These are phyloP conservation scores for Pterophyllum scalare DNA, from an alignment of 2,113 vertebrate genomes.

Conservation along the genomic window DNA sequence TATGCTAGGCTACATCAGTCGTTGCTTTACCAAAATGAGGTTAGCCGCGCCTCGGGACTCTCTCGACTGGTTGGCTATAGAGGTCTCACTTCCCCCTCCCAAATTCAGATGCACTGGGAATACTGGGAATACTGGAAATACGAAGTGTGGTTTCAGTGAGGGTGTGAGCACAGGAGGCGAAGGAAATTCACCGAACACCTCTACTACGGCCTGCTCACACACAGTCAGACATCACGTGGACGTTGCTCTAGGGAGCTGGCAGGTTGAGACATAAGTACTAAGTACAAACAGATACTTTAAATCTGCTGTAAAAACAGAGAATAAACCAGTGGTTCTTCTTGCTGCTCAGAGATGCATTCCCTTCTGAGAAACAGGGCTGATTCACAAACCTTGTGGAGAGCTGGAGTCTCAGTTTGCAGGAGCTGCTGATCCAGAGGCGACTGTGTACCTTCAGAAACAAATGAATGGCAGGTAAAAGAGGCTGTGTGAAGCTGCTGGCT, in stretches of 20 bases:
- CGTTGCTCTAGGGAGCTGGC: neutral
- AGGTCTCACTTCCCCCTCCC: neutral
- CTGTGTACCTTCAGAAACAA: neutral
- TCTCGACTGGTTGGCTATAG: neutral
- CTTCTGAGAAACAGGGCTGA: slow-evolving; percentile 51
- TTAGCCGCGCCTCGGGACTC: neutral
- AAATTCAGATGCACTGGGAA: neutral
- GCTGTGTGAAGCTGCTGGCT: neutral
- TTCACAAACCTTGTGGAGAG: neutral
- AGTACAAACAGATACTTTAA: too few species aligned
- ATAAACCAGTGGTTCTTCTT: slow-evolving; percentile 28
- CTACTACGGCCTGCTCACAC: neutral
- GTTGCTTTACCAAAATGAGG: neutral
- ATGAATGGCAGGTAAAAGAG: neutral
- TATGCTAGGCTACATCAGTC: neutral
- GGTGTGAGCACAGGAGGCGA: neutral
- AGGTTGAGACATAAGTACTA: neutral
- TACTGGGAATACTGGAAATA: neutral
- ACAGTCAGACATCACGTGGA: neutral
- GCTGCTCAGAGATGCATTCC: slow-evolving; percentile 46
- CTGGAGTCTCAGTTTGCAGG: neutral
- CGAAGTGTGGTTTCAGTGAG: neutral
- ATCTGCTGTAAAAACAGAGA: neutral
- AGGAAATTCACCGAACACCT: neutral
- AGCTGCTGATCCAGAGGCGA: neutral